phyloP scores from a whole-genome alignment of 1,140 invertebrate species.

The Vanessa atalanta region DNA sequence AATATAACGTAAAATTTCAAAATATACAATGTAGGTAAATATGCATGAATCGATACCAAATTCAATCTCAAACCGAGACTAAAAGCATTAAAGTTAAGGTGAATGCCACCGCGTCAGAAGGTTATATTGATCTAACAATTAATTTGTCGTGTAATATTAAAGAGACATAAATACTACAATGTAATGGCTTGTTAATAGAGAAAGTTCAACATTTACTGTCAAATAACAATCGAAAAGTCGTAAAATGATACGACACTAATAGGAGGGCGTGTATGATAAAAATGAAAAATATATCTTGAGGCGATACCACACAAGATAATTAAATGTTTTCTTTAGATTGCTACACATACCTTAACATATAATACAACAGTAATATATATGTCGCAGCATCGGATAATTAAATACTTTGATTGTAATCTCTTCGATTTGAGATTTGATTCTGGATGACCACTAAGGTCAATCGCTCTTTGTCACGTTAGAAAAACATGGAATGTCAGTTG shows the following conservation, averaged over 20 bases:
- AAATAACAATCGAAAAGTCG: constrained; percentile 22
- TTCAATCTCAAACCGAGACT: neutral
- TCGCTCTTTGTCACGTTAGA: too few relatives aligned
- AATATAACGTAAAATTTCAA: too few relatives aligned
- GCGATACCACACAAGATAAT: constrained; percentile 29
- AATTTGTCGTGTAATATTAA: neutral
- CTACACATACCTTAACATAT: neutral
- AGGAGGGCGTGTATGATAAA: neutral
- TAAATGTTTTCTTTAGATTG: neutral
- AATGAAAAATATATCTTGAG: neutral
- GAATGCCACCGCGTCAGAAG: neutral
- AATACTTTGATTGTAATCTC: too few relatives aligned
- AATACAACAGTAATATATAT: neutral
- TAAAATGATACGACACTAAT: neutral
- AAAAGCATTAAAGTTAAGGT: neutral
- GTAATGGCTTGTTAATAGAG: constrained; percentile 9
- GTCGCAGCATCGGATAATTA: neutral
- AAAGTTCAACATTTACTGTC: constrained; percentile 10
- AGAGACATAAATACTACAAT: neutral
- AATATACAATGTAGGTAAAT: too few relatives aligned
- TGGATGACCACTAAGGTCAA: too few relatives aligned
- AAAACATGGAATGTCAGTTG: too few relatives aligned
- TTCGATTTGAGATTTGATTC: too few relatives aligned
- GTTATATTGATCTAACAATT: neutral
- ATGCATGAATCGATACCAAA: neutral